Evolutionary conservation across 1,140 invertebrate species (phyloP), one percentile per base, ranked within the genome.

Genomic region (Drosophila eugracilis): DNA sequence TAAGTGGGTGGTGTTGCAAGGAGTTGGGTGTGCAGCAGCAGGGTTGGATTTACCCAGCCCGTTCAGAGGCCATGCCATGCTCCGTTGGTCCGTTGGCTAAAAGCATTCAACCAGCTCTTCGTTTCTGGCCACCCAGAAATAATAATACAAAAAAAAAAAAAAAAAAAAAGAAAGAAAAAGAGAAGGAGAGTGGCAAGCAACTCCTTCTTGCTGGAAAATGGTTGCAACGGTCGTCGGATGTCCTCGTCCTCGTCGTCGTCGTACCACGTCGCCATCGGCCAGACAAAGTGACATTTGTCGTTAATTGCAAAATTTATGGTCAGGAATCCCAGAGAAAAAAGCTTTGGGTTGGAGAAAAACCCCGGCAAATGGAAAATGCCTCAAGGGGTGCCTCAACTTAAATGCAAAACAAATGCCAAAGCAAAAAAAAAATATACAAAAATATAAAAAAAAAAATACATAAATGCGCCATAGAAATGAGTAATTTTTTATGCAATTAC

Each of bases 211-310:
- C 36, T 63, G 57, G 30, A 66, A 66, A 67, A 65, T 66, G 60
- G 62, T 67, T 69, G 65, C 65, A 69, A 52, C 66, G 60, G 47
- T 54, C 59, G 47, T 54, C 59, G 70, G 71, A 75, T 75, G 58
- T 49, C 49, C 49, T 74, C 45, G 71, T 42, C 57, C 24, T 30
- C 58, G 42, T 63, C 36, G 58, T 50, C 55, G 65, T 57, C 77
- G 72, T n/a, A 48, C 57, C 24, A 36, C 58, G 42, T 63, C 36
- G 58, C 54, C 55, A 70, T 57, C 77, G 72, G 71, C 34, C 74
- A 86, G 83, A 83, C 83, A 86, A 88, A 88, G 84, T 89, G 83
- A 88, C 84, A 88, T 88, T 88, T 88, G 83, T 89, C 83, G 84
- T 88, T 88, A 88, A 88, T 89, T 88, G 83, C 83, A 54, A 88